phyloP scores from a whole-genome alignment of 1,140 invertebrate genomes.

The Planococcus citri region DNA sequence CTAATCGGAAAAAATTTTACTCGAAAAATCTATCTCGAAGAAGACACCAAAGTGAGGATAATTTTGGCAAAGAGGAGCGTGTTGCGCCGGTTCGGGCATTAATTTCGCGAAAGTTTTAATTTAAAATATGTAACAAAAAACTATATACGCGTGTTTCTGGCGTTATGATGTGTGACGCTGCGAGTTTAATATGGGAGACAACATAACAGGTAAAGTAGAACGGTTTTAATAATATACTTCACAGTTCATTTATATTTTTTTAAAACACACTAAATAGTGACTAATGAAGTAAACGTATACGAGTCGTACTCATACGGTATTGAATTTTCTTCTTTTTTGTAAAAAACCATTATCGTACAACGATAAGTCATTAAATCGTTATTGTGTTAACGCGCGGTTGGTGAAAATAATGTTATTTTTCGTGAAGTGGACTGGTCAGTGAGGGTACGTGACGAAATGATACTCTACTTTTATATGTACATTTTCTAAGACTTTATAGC shows the following conservation, averaged over 20 bases:
- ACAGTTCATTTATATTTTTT: not conserved
- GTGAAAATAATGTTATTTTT: not conserved
- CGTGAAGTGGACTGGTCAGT: not conserved
- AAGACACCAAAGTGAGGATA: not conserved
- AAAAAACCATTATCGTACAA: too few relatives aligned
- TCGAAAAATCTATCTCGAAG: not conserved
- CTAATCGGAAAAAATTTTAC: not conserved
- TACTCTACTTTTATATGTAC: too few relatives aligned
- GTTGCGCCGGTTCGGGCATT: not conserved
- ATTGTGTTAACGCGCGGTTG: not conserved
- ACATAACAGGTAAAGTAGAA: conserved; percentile 16
- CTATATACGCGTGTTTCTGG: not conserved
- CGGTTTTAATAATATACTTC: not conserved
- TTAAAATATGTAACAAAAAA: not conserved
- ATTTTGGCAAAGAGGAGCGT: not conserved
- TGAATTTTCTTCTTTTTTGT: not conserved
- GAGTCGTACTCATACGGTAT: not conserved
- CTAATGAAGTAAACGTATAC: not conserved
- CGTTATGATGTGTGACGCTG: conserved; percentile 12
- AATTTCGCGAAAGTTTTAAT: not conserved
- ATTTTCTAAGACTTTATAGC: too few relatives aligned
- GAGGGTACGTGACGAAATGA: too few relatives aligned
- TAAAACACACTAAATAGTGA: not conserved
- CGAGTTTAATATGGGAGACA: conserved; percentile 14
- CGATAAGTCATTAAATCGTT: not conserved